These are phyloP conservation scores for Sesamia inferens DNA, from an alignment of 2,888 invertebrate genomes.

Conservation along the genomic window DNA sequence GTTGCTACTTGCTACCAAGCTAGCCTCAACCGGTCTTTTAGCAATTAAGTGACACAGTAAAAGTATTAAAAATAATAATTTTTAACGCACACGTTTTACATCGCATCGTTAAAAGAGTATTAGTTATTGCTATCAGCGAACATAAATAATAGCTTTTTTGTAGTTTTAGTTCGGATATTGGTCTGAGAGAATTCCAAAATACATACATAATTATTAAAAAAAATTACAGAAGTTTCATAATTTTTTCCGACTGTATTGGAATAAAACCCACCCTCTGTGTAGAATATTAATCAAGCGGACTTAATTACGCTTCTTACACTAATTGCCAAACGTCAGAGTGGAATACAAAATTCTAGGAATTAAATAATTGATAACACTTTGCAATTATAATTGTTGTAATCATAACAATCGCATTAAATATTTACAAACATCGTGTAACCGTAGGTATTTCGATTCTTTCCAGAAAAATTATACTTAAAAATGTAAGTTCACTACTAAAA, in stretches of 20 bases:
- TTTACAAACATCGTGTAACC: slow-evolving; percentile 37
- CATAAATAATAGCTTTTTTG: slow-evolving; percentile 32
- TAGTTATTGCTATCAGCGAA: slow-evolving; percentile 53
- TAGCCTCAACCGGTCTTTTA: slow-evolving; percentile 77
- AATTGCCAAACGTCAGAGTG: slow-evolving; percentile 26
- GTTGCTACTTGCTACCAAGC: slow-evolving; percentile 77
- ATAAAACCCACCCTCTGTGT: not conserved
- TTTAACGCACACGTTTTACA: slow-evolving; percentile 57
- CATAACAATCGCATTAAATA: slow-evolving; percentile 28
- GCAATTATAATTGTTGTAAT: slow-evolving; percentile 36
- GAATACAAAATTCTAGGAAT: slow-evolving; percentile 36
- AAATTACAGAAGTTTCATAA: not conserved
- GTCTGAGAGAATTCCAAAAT: not conserved
- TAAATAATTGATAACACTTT: slow-evolving; percentile 11
- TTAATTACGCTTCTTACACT: slow-evolving; percentile 35
- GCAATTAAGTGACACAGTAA: slow-evolving; percentile 86
- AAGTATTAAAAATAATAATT: slow-evolving; percentile 77
- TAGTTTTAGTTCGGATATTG: slow-evolving; percentile 8
- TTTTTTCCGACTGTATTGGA: not conserved
- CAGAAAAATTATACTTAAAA: slow-evolving; percentile 27
- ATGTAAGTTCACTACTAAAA: slow-evolving; percentile 32
- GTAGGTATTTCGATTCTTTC: slow-evolving; percentile 18
- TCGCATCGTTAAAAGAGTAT: slow-evolving; percentile 60
- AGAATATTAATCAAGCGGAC: slow-evolving; percentile 18
- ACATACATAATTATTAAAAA: not conserved